Percentiles rank a stretch among this genome's conserved stretches.
Evolutionary conservation across 1,140 invertebrate species (phyloP).

Genomic region (Drosophila repleta): DNA sequence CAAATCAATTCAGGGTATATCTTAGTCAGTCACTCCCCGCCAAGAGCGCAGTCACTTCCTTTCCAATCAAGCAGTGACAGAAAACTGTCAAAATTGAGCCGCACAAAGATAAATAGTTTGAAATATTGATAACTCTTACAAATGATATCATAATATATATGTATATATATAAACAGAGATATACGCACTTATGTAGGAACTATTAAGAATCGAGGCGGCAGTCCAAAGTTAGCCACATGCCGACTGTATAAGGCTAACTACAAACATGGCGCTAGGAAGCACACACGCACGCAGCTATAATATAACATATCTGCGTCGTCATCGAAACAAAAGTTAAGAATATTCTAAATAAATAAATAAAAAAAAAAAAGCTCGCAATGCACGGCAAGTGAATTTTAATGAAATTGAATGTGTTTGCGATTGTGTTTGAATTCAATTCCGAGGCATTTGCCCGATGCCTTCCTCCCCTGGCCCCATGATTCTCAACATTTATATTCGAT

Average conservation of each 20-base stretch:
- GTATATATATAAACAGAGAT: too few species aligned
- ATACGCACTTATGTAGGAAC: background rate
- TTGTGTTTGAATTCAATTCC: constrained; percentile 24
- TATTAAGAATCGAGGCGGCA: constrained; percentile 43
- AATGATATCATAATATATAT: background rate
- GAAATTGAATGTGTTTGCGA: constrained; percentile 34
- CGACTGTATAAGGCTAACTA: constrained; percentile 27
- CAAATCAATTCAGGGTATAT: too few species aligned
- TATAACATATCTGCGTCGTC: constrained; percentile 15
- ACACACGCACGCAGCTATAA: constrained; percentile 34
- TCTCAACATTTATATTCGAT: constrained; percentile 62
- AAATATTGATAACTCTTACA: background rate
- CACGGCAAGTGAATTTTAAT: constrained; percentile 73
- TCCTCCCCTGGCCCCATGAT: constrained; percentile 1
- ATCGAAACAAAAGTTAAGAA: constrained; percentile 42
- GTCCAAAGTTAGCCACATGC: constrained; percentile 39
- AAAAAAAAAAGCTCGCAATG: constrained; percentile 39
- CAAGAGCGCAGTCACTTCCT: background rate
- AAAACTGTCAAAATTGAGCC: background rate
- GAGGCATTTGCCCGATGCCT: constrained; percentile 20
- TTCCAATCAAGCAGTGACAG: constrained; percentile 36
- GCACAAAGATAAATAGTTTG: constrained; percentile 3
- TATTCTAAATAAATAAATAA: constrained; percentile 47
- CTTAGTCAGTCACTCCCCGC: too few species aligned
- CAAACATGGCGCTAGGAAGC: constrained; percentile 72